Conservation (phyloP, 2,888 invertebrate species). For the Pseudeuparius sepicola region DNA sequence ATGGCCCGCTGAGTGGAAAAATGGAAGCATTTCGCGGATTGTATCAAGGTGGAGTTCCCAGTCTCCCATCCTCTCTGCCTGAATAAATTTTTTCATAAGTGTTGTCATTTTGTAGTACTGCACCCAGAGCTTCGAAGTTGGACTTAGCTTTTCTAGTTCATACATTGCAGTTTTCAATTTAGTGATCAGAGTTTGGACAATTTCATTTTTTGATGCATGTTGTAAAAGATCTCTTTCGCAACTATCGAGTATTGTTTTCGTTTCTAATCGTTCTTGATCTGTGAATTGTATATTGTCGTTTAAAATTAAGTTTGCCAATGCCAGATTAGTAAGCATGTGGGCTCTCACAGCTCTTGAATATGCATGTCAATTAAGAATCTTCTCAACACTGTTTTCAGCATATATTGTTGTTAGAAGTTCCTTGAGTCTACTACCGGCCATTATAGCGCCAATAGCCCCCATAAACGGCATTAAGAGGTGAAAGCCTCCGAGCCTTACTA, state of each 20-base stretch:
- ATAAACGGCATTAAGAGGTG: slow-evolving; percentile 31
- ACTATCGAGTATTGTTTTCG: too few species aligned
- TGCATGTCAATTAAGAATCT: slow-evolving; percentile 25
- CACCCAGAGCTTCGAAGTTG: too few species aligned
- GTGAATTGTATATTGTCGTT: too few species aligned
- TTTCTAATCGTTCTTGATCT: too few species aligned
- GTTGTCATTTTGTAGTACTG: slow-evolving; percentile 27
- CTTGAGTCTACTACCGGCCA: slow-evolving; percentile 33
- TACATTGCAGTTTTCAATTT: too few species aligned
- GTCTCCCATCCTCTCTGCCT: slow-evolving; percentile 29
- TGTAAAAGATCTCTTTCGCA: too few species aligned
- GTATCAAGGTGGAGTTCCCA: slow-evolving; percentile 25
- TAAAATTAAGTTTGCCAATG: too few species aligned
- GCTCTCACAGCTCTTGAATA: slow-evolving; percentile 15
- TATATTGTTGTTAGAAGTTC: slow-evolving; percentile 27
- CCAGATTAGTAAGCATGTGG: slow-evolving; percentile 1
- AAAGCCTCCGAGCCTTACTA: slow-evolving; percentile 24
- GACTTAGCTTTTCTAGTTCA: too few species aligned
- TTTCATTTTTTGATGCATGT: too few species aligned
- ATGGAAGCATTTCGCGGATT: slow-evolving; percentile 15
- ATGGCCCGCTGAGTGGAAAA: slow-evolving; percentile 14
- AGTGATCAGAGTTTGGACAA: too few species aligned
- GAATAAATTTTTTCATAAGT: slow-evolving; percentile 26
- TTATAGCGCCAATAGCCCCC: slow-evolving; percentile 32
- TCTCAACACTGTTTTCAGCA: slow-evolving; percentile 24